These are phyloP conservation scores for Diplazon laetatorius DNA, from an alignment of 2,888 invertebrate species.

Conservation along the genomic window DNA sequence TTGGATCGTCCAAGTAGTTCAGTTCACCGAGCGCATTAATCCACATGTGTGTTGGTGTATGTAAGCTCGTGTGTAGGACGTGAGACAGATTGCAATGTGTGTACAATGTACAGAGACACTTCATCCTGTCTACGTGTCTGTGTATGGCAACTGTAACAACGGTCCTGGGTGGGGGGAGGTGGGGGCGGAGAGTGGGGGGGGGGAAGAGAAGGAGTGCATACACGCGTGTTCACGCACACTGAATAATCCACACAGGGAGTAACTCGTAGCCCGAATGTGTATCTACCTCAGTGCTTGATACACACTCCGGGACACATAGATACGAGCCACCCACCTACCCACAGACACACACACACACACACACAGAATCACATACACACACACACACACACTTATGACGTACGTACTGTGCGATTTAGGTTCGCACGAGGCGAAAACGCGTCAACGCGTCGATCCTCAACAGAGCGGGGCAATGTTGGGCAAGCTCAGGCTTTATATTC, in stretches of 20 bases:
- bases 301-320: no score
- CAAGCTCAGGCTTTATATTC: constrained; percentile 76
- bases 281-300: neutral
- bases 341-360: no score
- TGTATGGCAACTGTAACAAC: no score
- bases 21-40: constrained; percentile 39
- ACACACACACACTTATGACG: neutral
- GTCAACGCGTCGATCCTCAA: constrained; percentile 46
- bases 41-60: constrained; percentile 29
- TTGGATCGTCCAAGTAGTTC: constrained; percentile 29
- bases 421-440: constrained; percentile 72
- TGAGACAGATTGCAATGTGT: constrained; percentile 52
- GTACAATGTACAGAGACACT: constrained; percentile 27
- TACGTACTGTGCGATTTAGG: constrained; percentile 36
- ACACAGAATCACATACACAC: constrained; percentile 9
- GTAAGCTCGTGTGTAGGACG: constrained; percentile 39
- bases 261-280: neutral
- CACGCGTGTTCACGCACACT: constrained; percentile 61
- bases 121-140: constrained; percentile 3
- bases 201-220: constrained; percentile 56
- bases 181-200: constrained; percentile 10
- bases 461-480: constrained; percentile 63
- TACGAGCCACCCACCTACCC: no score
- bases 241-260: neutral
- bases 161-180: no score